Percentiles rank a stretch among this genome's conserved stretches.
Evolutionary conservation across 2,797 vertebrate species (phyloP).

Genomic region (Scleropages formosus): DNA sequence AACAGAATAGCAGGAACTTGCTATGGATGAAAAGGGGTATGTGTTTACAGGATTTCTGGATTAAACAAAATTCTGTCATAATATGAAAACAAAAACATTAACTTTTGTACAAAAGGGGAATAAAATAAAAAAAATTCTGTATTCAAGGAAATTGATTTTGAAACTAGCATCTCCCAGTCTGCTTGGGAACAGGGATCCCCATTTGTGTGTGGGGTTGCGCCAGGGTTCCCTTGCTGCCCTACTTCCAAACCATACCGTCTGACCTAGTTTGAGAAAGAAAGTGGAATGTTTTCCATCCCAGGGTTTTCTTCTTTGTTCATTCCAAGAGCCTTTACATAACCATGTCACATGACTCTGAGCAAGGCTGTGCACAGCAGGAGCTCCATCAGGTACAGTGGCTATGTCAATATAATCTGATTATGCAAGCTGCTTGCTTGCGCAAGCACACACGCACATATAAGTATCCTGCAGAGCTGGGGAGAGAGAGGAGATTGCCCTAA

Average conservation of each 20-base stretch:
- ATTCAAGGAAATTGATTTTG: neutral
- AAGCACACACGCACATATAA: constrained; percentile 45
- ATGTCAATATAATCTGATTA: constrained; percentile 65
- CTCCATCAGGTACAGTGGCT: constrained; percentile 60
- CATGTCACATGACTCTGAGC: constrained; percentile 66
- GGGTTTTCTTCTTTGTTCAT: constrained; percentile 71
- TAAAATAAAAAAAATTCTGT: neutral
- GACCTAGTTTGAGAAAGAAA: constrained; percentile 63
- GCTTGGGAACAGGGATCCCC: constrained; percentile 27
- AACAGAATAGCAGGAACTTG: neutral
- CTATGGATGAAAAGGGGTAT: neutral
- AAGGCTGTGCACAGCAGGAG: constrained; percentile 63
- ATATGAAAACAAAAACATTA: neutral
- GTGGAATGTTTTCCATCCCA: constrained; percentile 68
- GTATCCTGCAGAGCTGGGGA: constrained; percentile 35
- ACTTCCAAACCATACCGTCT: constrained; percentile 61
- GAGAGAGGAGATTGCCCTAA: constrained; percentile 38
- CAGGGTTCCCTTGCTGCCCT: neutral
- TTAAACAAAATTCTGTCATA: neutral
- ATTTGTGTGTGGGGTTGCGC: neutral
- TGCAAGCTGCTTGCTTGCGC: constrained; percentile 58
- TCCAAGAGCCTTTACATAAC: constrained; percentile 70
- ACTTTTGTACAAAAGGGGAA: neutral
- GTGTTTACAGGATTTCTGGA: neutral
- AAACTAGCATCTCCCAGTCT: neutral